Percentiles rank a stretch among this genome's conserved stretches.
phyloP scores from a whole-genome alignment of 2,888 invertebrate genomes.

The Ophion ventricosus region DNA sequence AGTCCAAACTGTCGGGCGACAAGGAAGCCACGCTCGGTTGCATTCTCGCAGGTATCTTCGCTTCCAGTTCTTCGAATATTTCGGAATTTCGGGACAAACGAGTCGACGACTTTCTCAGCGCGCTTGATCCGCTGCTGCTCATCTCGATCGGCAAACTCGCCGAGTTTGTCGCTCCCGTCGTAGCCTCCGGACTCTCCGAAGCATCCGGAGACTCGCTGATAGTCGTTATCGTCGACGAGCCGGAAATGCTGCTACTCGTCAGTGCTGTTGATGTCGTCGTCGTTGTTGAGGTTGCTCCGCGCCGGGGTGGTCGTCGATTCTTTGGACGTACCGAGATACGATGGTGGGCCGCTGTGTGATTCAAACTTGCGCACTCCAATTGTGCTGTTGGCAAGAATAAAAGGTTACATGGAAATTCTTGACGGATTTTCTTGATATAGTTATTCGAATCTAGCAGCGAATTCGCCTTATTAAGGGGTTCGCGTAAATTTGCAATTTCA shows the following conservation, averaged over 20 bases:
- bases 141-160: conserved; percentile 69
- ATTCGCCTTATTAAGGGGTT: too few species aligned
- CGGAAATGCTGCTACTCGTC: conserved; percentile 54
- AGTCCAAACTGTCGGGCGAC: conserved; percentile 81
- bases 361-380: conserved; percentile 77
- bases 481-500: too few species aligned
- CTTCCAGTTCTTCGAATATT: conserved; percentile 79
- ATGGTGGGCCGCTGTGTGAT: conserved; percentile 81
- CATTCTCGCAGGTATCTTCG: conserved; percentile 71
- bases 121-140: conserved; percentile 49
- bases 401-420: not conserved
- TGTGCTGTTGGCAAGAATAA: conserved; percentile 72
- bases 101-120: conserved; percentile 77
- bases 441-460: not conserved
- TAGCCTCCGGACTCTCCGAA: conserved; percentile 74
- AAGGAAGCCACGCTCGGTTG: conserved; percentile 73
- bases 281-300: conserved; percentile 64
- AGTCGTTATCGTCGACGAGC: conserved; percentile 71
- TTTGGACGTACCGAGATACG: conserved; percentile 81
- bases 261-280: conserved; percentile 78
- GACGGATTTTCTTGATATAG: not conserved
- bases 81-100: conserved; percentile 78
- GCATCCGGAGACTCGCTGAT: conserved; percentile 73
- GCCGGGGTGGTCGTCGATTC: conserved; percentile 80
- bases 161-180: conserved; percentile 55